A percentile compares a stretch with the other conserved stretches of the same genome.
Evolutionary conservation across 1,140 invertebrate species (phyloP).

Genomic region (Carcinoscorpius rotundicauda): DNA sequence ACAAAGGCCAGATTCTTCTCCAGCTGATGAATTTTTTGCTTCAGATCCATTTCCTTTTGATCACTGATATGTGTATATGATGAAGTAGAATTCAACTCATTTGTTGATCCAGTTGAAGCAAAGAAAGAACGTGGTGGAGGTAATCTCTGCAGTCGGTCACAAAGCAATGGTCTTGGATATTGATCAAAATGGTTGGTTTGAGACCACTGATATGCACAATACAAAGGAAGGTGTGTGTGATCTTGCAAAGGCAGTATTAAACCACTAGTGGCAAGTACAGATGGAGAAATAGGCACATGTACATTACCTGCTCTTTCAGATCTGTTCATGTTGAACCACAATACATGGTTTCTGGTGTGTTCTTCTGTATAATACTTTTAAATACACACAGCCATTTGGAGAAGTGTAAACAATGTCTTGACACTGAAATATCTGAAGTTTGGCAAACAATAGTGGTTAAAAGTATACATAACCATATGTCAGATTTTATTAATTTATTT

Average conservation of each 20-base stretch:
- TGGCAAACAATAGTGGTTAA: too few relatives aligned
- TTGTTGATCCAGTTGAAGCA: constrained; percentile 9
- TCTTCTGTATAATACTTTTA: too few relatives aligned
- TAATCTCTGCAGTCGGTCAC: constrained; percentile 9
- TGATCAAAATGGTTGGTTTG: constrained; percentile 11
- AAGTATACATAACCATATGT: too few relatives aligned
- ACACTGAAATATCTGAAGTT: too few relatives aligned
- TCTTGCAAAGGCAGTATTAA: constrained; percentile 13
- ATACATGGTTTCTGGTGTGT: too few relatives aligned
- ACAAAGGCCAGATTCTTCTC: constrained; percentile 21
- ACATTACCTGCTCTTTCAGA: constrained; percentile 18
- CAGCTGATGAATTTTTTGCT: constrained; percentile 18
- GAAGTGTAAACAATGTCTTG: too few relatives aligned
- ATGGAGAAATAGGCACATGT: constrained; percentile 14
- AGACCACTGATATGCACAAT: constrained; percentile 16
- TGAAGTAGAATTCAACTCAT: background rate
- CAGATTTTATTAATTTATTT: too few relatives aligned
- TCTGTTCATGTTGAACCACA: constrained; percentile 9
- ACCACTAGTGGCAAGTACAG: background rate
- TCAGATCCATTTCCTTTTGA: constrained; percentile 11
- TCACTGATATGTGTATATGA: background rate
- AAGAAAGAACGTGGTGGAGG: constrained; percentile 13
- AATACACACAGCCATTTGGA: too few relatives aligned
- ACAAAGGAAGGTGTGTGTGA: constrained; percentile 6
- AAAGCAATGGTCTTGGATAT: constrained; percentile 12